Evolutionary conservation across 1,140 invertebrate genomes (phyloP).

Genomic region (Ceratitis capitata): DNA sequence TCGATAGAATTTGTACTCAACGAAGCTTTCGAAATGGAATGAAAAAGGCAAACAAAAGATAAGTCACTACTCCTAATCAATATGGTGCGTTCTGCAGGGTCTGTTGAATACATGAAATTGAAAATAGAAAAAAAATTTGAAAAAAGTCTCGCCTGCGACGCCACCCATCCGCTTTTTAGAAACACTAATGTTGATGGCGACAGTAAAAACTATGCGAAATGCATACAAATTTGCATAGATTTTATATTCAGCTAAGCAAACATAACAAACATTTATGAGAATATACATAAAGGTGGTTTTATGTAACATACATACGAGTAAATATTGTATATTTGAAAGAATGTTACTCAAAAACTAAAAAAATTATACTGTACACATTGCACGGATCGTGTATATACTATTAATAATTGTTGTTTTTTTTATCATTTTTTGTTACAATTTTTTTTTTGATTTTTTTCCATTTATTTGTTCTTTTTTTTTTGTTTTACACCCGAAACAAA

Average conservation of each 20-base stretch:
- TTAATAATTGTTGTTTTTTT: background rate
- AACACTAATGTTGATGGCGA: background rate
- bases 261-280: background rate
- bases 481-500: background rate
- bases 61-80: no score
- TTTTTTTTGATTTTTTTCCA: background rate
- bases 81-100: no score
- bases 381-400: background rate
- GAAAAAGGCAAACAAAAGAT: no score
- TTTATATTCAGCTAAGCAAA: background rate
- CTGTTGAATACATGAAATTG: no score
- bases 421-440: no score
- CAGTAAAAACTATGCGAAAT: background rate
- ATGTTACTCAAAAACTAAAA: no score
- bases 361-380: no score
- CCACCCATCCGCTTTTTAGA: conserved; percentile 32
- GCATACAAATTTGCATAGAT: conserved; percentile 31
- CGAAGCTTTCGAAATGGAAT: no score
- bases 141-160: background rate
- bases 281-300: background rate
- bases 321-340: background rate
- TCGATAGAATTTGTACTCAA: no score
- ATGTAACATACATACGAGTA: background rate
- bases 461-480: background rate
- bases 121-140: background rate